These are phyloP conservation scores for Aporophyla nigra DNA, from an alignment of 2,888 invertebrate genomes.

Conservation along the genomic window DNA sequence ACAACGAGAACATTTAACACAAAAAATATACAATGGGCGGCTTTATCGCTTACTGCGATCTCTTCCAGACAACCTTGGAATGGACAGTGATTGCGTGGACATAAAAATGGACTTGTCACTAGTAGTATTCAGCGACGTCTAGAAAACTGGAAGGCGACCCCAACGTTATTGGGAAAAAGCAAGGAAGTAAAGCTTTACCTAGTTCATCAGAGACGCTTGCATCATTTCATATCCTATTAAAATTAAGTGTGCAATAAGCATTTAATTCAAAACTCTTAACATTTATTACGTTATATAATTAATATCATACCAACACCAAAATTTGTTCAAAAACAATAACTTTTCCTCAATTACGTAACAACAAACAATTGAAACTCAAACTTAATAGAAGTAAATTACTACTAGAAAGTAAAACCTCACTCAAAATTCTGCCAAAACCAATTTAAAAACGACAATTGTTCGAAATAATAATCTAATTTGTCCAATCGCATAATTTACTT, in stretches of 20 bases:
- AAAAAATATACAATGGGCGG: too few species aligned
- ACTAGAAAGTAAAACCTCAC: conserved; percentile 49
- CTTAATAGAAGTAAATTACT: conserved; percentile 43
- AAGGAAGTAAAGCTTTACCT: background rate
- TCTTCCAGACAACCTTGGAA: too few species aligned
- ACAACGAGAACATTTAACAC: too few species aligned
- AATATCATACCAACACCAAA: conserved; percentile 16
- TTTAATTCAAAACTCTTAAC: conserved; percentile 14
- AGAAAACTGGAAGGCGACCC: too few species aligned
- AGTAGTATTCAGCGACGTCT: too few species aligned
- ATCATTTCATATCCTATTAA: background rate
- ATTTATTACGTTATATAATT: conserved; percentile 8
- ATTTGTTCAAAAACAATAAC: conserved; percentile 21
- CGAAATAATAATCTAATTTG: conserved; percentile 59
- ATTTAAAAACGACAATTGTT: conserved; percentile 44
- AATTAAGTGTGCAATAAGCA: conserved; percentile 17
- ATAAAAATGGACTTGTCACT: too few species aligned
- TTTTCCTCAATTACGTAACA: conserved; percentile 39
- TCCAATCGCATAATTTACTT: conserved; percentile 41
- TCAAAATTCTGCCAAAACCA: conserved; percentile 22
- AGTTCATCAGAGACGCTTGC: background rate
- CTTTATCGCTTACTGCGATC: too few species aligned
- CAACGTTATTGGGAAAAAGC: too few species aligned
- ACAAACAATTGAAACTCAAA: conserved; percentile 23
- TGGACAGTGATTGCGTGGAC: too few species aligned